Evolutionary conservation across 2,797 vertebrate genomes (phyloP).

Genomic region (Novumbra hubbsi): DNA sequence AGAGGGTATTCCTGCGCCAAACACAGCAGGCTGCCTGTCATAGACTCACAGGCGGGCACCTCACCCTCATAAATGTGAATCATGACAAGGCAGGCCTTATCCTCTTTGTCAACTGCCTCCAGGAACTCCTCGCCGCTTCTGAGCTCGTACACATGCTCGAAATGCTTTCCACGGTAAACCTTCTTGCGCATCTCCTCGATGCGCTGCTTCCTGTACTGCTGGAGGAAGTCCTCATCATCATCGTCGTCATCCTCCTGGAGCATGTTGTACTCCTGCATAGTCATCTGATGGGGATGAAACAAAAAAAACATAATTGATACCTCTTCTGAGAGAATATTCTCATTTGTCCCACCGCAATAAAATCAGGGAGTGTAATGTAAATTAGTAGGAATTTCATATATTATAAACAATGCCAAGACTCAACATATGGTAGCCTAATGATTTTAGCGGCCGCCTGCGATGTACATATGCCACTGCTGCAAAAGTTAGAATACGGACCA

Average conservation of each 20-base stretch:
- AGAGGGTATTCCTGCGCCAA: conserved; percentile 91
- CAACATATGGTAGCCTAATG: too few relatives aligned
- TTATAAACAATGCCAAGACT: too few relatives aligned
- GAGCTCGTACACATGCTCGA: conserved; percentile 87
- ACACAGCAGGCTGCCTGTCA: conserved; percentile 91
- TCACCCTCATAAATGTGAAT: conserved; percentile 94
- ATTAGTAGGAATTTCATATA: too few relatives aligned
- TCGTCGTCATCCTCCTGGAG: conserved; percentile 78
- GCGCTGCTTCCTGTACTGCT: conserved; percentile 92
- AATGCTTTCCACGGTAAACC: conserved; percentile 84
- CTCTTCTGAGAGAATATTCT: not conserved
- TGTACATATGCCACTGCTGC: too few relatives aligned
- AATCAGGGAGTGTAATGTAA: too few relatives aligned
- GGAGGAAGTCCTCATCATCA: conserved; percentile 91
- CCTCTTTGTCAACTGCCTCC: conserved; percentile 89
- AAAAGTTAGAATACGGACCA: too few relatives aligned
- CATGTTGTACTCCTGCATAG: conserved; percentile 85
- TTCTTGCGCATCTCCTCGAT: conserved; percentile 95
- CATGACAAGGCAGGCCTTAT: conserved; percentile 86
- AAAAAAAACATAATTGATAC: not conserved
- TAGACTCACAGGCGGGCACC: conserved; percentile 85
- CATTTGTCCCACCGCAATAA: too few relatives aligned
- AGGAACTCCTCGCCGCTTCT: conserved; percentile 88
- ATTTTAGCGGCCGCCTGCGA: too few relatives aligned
- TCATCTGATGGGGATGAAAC: conserved; percentile 75